phyloP scores from a whole-genome alignment of 1,140 invertebrate species.

The honey bee (Apis mellifera) region DNA sequence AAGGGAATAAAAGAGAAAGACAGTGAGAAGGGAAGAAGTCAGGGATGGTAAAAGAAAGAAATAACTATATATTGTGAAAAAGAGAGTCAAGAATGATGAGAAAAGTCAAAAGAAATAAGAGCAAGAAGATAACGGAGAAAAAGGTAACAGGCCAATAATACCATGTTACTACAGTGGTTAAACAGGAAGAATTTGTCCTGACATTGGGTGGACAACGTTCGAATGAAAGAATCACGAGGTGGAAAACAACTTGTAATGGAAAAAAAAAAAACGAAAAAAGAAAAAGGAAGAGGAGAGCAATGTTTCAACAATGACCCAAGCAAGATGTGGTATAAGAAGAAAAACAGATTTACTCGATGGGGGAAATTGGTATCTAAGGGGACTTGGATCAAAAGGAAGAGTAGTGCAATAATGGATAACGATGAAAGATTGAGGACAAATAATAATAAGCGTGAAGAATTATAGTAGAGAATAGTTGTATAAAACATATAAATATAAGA shows the following conservation, averaged over 20 bases:
- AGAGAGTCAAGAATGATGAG: background rate
- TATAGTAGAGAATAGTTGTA: slow-evolving; percentile 45
- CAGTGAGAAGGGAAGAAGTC: no score
- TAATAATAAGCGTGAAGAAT: slow-evolving; percentile 26
- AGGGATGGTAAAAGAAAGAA: no score
- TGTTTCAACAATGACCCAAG: background rate
- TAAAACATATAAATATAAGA: slow-evolving; percentile 48
- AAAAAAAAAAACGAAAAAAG: no score
- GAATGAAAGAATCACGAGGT: background rate
- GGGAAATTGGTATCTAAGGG: background rate
- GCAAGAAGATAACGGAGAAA: background rate
- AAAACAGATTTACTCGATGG: background rate
- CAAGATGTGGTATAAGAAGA: background rate
- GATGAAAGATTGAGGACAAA: slow-evolving; percentile 12
- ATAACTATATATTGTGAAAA: no score
- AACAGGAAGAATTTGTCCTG: slow-evolving; percentile 16
- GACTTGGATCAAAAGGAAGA: background rate
- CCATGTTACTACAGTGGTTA: background rate
- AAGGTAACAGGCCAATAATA: background rate
- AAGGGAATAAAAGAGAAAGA: no score
- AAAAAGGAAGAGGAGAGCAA: no score
- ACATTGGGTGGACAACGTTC: slow-evolving; percentile 1
- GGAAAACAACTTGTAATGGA: no score
- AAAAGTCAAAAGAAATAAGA: background rate
- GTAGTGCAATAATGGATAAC: background rate